A percentile compares a stretch with the other conserved stretches of the same genome.
Evolutionary conservation across 1,140 invertebrate species (phyloP).

Genomic region (Sogatella furcifera): DNA sequence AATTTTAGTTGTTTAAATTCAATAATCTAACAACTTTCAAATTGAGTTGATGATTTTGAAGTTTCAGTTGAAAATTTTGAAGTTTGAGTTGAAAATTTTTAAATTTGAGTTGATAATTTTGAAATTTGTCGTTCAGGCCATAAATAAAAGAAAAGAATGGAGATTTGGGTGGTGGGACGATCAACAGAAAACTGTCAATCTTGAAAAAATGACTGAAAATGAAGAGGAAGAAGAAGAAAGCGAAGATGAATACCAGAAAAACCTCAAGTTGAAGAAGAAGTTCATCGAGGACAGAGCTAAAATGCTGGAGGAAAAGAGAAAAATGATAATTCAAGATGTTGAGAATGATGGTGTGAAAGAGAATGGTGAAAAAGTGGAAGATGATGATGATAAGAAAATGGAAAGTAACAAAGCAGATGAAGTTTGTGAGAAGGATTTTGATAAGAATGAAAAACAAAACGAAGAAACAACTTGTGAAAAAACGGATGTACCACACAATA

Average conservation of each 20-base stretch:
- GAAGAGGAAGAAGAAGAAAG: slow-evolving; percentile 18
- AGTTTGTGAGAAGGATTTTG: neutral
- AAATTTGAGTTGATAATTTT: neutral
- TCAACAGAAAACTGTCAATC: slow-evolving; percentile 19
- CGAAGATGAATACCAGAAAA: slow-evolving; percentile 16
- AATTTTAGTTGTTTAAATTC: no score
- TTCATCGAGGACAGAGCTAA: slow-evolving; percentile 16
- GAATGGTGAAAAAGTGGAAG: slow-evolving; percentile 10
- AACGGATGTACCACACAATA: no score
- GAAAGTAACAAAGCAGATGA: slow-evolving; percentile 3
- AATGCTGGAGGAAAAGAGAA: slow-evolving; percentile 12
- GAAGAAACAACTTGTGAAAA: no score
- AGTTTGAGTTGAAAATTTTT: no score
- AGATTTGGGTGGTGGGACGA: slow-evolving; percentile 27
- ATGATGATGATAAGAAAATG: slow-evolving; percentile 3
- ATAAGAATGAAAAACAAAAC: no score
- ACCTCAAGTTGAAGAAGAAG: slow-evolving; percentile 18
- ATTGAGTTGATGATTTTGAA: no score
- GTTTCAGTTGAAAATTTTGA: no score
- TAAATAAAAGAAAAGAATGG: slow-evolving; percentile 19
- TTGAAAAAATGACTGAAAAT: slow-evolving; percentile 15
- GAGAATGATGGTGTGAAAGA: neutral
- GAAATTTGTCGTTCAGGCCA: slow-evolving; percentile 6
- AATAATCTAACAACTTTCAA: no score
- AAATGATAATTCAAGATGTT: neutral